A percentile compares a stretch with the other conserved stretches of the same genome.
These are phyloP conservation scores for Coelopa frigida DNA, from an alignment of 1,140 invertebrate species.

Conservation along the genomic window DNA sequence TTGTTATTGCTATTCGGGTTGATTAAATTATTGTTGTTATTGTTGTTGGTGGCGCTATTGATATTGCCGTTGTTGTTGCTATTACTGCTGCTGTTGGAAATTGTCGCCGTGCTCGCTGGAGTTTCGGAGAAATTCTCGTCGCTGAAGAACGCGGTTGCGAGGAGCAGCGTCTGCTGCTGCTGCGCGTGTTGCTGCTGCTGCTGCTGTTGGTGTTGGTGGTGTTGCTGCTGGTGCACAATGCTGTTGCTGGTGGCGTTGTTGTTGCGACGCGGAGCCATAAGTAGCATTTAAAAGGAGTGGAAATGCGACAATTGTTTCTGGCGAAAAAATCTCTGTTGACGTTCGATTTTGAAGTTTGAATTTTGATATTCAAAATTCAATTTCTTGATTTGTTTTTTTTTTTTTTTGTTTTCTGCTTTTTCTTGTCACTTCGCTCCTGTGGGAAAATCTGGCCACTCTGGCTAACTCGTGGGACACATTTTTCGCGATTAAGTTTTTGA, in stretches of 20 bases:
- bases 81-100: conserved; percentile 11
- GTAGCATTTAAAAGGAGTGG: conserved; percentile 14
- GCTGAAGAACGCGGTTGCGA: too few species aligned
- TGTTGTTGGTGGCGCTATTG: conserved; percentile 20
- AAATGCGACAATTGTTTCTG: conserved; percentile 2
- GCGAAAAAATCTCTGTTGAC: too few species aligned
- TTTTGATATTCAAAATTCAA: background rate
- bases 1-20: conserved; percentile 9
- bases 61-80: conserved; percentile 11
- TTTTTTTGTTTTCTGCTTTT: conserved; percentile 7
- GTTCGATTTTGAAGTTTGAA: background rate
- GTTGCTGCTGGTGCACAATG: conserved; percentile 8
- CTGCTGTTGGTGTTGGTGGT: conserved; percentile 13
- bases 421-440: too few species aligned
- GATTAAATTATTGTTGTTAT: conserved; percentile 18
- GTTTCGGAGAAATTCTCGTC: too few species aligned
- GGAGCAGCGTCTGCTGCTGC: too few species aligned
- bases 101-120: background rate
- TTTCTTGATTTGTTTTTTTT: conserved; percentile 3
- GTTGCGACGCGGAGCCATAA: conserved; percentile 39
- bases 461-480: too few species aligned
- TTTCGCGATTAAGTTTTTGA: too few species aligned
- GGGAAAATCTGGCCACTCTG: too few species aligned
- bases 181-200: conserved; percentile 15
- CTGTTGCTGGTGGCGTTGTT: conserved; percentile 15